Conservation (phyloP, 2,888 invertebrate genomes). For the Asteroscopus sphinx region DNA sequence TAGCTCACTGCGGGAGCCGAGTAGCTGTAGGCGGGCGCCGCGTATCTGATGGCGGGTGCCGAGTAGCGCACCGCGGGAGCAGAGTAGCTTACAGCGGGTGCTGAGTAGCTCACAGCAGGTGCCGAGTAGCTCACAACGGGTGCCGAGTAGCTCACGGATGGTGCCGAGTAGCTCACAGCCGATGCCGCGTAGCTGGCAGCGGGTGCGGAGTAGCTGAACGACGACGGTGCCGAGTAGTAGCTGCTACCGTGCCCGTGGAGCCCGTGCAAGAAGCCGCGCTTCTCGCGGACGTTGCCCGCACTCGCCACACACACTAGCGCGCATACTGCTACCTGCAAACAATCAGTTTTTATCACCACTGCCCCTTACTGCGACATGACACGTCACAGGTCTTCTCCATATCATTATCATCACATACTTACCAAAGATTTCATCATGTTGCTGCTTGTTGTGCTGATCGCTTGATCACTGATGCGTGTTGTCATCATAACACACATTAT, state of each 20-base stretch:
- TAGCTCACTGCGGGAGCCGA: slow-evolving; percentile 3
- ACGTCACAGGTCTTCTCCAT: neutral
- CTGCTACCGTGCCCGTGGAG: slow-evolving; percentile 3
- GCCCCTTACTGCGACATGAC: neutral
- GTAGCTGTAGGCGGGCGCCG: no score
- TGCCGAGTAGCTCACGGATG: slow-evolving; percentile 6
- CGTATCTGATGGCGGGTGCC: no score
- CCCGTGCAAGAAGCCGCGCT: slow-evolving; percentile 50
- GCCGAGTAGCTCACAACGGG: slow-evolving; percentile 15
- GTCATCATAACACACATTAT: slow-evolving; percentile 12
- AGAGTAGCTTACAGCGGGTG: neutral
- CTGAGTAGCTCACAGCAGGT: slow-evolving; percentile 9
- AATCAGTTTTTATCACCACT: neutral
- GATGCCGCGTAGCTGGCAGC: slow-evolving; percentile 1
- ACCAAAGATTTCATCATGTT: slow-evolving; percentile 29
- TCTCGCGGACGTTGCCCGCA: slow-evolving; percentile 52
- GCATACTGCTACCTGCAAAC: slow-evolving; percentile 24
- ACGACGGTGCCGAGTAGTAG: slow-evolving; percentile 43
- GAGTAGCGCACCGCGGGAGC: no score
- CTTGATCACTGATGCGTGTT: slow-evolving; percentile 12
- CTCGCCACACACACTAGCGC: slow-evolving; percentile 30
- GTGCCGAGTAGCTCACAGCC: slow-evolving; percentile 1
- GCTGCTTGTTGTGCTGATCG: slow-evolving; percentile 13
- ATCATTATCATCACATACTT: slow-evolving; percentile 13
- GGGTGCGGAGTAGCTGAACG: slow-evolving; percentile 31